Evolutionary conservation across 2,113 vertebrate species (phyloP).

Genomic region (Synchiropus splendidus): DNA sequence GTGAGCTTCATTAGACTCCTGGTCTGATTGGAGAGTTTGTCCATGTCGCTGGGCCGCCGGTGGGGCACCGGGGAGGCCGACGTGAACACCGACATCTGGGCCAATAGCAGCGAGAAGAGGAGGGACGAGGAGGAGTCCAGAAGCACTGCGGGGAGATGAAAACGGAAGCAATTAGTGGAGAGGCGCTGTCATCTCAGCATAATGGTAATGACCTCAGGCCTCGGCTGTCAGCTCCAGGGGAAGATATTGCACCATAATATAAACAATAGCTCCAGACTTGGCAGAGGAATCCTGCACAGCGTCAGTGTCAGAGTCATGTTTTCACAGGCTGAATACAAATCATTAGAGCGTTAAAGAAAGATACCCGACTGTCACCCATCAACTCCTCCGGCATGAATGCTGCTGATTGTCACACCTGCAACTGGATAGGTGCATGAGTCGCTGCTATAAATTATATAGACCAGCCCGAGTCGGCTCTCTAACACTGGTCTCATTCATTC

Average conservation of each 20-base stretch:
- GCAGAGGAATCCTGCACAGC: slow-evolving; percentile 25
- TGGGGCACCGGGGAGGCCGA: slow-evolving; percentile 52
- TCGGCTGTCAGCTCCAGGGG: slow-evolving; percentile 43
- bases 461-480: slow-evolving; percentile 38
- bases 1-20: slow-evolving; percentile 68
- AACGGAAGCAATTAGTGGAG: slow-evolving; percentile 57
- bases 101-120: slow-evolving; percentile 68
- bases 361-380: too few species aligned
- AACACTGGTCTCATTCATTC: slow-evolving; percentile 66
- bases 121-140: slow-evolving; percentile 68
- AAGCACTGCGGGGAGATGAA: slow-evolving; percentile 60
- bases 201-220: slow-evolving; percentile 52
- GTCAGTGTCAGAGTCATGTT: slow-evolving; percentile 51
- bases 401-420: slow-evolving; percentile 63
- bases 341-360: slow-evolving; percentile 25
- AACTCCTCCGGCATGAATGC: slow-evolving; percentile 46
- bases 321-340: slow-evolving; percentile 53
- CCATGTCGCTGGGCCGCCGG: slow-evolving; percentile 58
- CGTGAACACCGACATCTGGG: slow-evolving; percentile 65
- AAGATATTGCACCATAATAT: slow-evolving; percentile 55
- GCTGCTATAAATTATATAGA: slow-evolving; percentile 56
- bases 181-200: slow-evolving; percentile 50
- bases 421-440: slow-evolving; percentile 50
- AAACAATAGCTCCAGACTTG: slow-evolving; percentile 60
- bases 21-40: slow-evolving; percentile 72